Conservation (phyloP, 2,888 invertebrate genomes). For the Cheilosia soror region DNA sequence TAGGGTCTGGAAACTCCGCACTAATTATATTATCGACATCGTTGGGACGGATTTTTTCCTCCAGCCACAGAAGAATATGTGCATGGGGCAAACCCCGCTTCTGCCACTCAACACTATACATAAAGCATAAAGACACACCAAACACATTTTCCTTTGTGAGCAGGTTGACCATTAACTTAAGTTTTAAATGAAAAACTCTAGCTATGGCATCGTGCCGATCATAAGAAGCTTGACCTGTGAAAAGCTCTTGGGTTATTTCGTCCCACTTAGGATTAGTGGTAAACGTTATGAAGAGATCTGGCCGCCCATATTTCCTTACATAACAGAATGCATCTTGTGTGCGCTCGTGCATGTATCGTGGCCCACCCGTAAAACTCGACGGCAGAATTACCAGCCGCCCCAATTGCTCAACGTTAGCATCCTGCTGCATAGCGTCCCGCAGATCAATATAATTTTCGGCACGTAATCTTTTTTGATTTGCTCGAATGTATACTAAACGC, state of each 20-base stretch:
- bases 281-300: background rate
- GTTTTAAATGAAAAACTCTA: background rate
- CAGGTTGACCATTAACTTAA: background rate
- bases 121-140: background rate
- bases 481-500: background rate
- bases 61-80: background rate
- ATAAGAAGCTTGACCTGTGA: background rate
- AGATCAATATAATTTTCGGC: conserved; percentile 11
- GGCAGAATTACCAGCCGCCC: conserved; percentile 33
- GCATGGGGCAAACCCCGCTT: no score
- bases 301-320: background rate
- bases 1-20: background rate
- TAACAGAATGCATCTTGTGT: conserved; percentile 28
- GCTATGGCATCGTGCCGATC: background rate
- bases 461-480: background rate
- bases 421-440: conserved; percentile 13
- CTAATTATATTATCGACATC: background rate
- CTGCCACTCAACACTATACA: no score
- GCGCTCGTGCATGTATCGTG: conserved; percentile 35
- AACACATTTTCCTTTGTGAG: background rate
- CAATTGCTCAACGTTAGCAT: conserved; percentile 4
- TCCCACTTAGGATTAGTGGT: conserved; percentile 24
- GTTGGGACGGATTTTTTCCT: background rate
- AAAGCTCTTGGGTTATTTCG: background rate
- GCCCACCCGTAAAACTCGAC: conserved; percentile 18